Evolutionary conservation across 2,888 invertebrate species (phyloP).

Genomic region (Seira ritae): DNA sequence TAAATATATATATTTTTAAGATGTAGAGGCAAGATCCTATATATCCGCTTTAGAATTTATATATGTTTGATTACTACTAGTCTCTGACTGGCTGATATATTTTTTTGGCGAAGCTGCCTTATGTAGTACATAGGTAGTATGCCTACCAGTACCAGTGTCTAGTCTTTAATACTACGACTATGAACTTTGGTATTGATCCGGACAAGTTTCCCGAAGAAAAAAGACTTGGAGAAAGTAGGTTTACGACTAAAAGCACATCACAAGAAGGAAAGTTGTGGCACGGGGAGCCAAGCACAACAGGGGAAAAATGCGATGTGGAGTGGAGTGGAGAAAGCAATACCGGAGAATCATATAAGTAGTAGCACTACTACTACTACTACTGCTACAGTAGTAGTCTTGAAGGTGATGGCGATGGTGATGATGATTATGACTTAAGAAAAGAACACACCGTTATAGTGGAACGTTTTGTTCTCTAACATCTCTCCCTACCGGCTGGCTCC

Average conservation of each 20-base stretch:
- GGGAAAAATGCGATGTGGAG: conserved; percentile 13
- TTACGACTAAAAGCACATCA: conserved; percentile 61
- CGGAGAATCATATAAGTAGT: conserved; percentile 30
- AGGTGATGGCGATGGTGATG: conserved; percentile 22
- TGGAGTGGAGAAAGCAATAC: conserved; percentile 19
- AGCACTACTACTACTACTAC: neutral
- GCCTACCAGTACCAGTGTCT: conserved; percentile 28
- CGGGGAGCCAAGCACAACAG: conserved; percentile 37
- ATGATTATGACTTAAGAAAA: neutral
- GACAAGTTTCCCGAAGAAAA: conserved; percentile 46
- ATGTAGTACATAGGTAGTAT: neutral
- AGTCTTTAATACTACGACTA: conserved; percentile 42
- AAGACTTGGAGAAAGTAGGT: conserved; percentile 54
- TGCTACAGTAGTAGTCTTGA: too few relatives aligned
- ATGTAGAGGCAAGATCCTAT: too few relatives aligned
- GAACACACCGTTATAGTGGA: neutral
- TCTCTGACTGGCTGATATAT: conserved; percentile 26
- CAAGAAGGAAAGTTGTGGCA: conserved; percentile 1
- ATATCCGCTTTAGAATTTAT: conserved; percentile 34
- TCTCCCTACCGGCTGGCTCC: conserved; percentile 7
- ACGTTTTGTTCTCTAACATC: neutral
- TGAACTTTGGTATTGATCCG: conserved; percentile 64
- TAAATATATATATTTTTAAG: too few relatives aligned
- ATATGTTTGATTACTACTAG: conserved; percentile 13
- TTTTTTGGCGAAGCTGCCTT: too few relatives aligned